A percentile compares a stretch with the other conserved stretches of the same genome.
phyloP scores from a whole-genome alignment of 2,113 vertebrate species.

The Enhydra lutris region DNA sequence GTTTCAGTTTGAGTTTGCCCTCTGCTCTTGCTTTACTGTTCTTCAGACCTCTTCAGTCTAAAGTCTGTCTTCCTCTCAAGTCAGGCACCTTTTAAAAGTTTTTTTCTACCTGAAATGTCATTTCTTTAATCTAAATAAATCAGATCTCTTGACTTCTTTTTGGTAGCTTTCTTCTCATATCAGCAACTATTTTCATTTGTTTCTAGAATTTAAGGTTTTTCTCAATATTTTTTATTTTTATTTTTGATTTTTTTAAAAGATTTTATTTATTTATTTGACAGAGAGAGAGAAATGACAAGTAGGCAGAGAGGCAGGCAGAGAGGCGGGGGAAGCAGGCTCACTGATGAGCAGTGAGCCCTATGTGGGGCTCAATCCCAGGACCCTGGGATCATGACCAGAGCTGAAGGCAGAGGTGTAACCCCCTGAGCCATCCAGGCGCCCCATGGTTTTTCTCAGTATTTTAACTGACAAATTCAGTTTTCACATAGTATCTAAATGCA shows the following conservation, averaged over 20 bases:
- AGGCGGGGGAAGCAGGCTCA: too few relatives aligned
- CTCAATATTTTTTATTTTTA: neutral
- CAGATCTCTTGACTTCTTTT: constrained; percentile 2
- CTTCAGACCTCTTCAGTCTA: constrained; percentile 1
- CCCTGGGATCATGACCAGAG: too few relatives aligned
- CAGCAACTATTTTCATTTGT: neutral
- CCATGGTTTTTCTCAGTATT: neutral
- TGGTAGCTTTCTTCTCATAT: neutral
- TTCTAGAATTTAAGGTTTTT: constrained; percentile 11
- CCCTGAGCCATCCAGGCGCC: too few relatives aligned
- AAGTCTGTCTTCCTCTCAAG: constrained; percentile 7
- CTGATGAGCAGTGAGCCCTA: too few relatives aligned
- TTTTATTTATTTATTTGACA: too few relatives aligned
- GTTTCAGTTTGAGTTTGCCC: constrained; percentile 39
- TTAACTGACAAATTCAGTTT: constrained; percentile 9
- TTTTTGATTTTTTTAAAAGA: too few relatives aligned
- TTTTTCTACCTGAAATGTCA: constrained; percentile 21
- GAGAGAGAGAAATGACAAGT: too few relatives aligned
- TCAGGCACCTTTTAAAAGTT: neutral
- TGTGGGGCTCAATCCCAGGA: too few relatives aligned
- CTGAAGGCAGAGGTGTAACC: too few relatives aligned
- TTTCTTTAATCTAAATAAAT: constrained; percentile 38
- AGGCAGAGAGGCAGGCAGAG: too few relatives aligned
- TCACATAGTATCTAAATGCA: neutral
- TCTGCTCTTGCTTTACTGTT: constrained; percentile 31